A percentile compares a stretch with the other conserved stretches of the same genome.
phyloP scores from a whole-genome alignment of 2,113 vertebrate species.

The Ovis canadensis region DNA sequence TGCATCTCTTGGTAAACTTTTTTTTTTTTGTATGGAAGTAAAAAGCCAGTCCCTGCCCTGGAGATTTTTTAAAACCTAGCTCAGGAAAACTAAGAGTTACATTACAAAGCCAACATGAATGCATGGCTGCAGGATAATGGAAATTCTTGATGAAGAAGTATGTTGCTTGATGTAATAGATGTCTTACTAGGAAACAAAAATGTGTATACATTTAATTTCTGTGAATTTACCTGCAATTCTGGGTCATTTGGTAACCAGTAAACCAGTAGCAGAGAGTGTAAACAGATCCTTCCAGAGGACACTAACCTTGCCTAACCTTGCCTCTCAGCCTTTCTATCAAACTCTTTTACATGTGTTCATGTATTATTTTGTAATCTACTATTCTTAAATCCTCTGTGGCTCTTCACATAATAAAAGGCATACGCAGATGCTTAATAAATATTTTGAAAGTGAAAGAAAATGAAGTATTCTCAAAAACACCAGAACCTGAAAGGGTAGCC shows the following conservation, averaged over 20 bases:
- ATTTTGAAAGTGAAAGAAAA: conserved; percentile 35
- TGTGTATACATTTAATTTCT: neutral
- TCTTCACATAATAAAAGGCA: neutral
- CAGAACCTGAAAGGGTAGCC: neutral
- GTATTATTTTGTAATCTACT: conserved; percentile 15
- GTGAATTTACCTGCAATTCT: neutral
- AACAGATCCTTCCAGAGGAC: neutral
- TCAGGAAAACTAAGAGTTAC: neutral
- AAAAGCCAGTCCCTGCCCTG: neutral
- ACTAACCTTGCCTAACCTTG: neutral
- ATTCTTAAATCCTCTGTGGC: neutral
- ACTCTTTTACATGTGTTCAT: neutral
- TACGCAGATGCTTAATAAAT: neutral
- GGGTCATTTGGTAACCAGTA: neutral
- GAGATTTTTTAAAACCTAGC: neutral
- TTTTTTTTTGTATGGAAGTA: conserved; percentile 5
- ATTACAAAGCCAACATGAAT: conserved; percentile 2
- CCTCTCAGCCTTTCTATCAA: neutral
- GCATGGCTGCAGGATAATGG: neutral
- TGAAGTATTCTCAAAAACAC: neutral
- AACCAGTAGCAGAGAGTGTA: neutral
- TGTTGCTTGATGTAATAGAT: neutral
- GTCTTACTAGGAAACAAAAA: neutral
- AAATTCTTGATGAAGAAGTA: conserved; percentile 8
- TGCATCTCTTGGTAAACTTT: conserved; percentile 8